phyloP scores from a whole-genome alignment of 2,888 invertebrate species.

The Ormyrus pomaceus region DNA sequence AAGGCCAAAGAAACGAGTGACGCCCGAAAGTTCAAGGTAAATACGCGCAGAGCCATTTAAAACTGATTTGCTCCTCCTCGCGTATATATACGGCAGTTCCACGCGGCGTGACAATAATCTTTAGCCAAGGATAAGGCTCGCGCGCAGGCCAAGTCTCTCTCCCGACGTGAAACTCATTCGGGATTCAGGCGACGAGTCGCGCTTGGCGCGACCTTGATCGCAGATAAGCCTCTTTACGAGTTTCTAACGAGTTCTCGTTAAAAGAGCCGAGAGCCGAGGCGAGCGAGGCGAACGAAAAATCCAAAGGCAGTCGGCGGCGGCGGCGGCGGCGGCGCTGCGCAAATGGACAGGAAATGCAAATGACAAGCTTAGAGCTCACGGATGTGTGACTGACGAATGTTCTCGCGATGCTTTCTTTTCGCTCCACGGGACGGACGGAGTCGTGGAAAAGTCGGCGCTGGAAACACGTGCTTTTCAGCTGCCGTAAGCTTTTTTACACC shows the following conservation, averaged over 20 bases:
- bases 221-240: constrained; percentile 55
- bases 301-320: too few relatives aligned
- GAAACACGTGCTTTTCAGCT: constrained; percentile 9
- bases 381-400: background rate
- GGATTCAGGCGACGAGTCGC: constrained; percentile 46
- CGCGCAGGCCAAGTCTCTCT: background rate
- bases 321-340: too few relatives aligned
- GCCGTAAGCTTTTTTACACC: background rate
- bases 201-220: constrained; percentile 49
- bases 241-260: constrained; percentile 51
- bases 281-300: too few relatives aligned
- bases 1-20: background rate
- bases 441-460: background rate
- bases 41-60: too few relatives aligned
- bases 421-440: background rate
- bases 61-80: too few relatives aligned
- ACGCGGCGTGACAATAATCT: too few relatives aligned
- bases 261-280: too few relatives aligned
- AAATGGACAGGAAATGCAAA: constrained; percentile 53
- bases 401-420: background rate
- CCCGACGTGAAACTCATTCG: constrained; percentile 23
- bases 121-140: background rate
- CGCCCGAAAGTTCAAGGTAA: background rate
- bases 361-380: constrained; percentile 41
- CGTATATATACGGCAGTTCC: too few relatives aligned